phyloP scores from a whole-genome alignment of 2,113 vertebrate genomes.

The Acanthochromis polyacanthus region DNA sequence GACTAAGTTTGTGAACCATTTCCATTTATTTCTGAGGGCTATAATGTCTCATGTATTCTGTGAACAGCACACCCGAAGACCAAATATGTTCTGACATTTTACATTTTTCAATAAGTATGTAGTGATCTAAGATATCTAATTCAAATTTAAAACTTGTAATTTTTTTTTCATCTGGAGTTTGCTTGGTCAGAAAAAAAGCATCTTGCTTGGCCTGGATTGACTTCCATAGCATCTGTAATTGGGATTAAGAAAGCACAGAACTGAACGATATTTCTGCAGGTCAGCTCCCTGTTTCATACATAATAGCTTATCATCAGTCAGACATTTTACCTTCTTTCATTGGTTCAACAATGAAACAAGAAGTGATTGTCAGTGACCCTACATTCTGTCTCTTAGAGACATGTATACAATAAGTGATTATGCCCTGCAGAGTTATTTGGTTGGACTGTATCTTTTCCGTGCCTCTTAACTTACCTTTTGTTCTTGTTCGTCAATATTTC shows the following conservation, averaged over 20 bases:
- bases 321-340: slow-evolving; percentile 7
- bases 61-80: not conserved
- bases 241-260: not conserved
- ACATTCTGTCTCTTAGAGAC: not conserved
- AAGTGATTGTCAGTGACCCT: not conserved
- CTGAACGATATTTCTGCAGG: not conserved
- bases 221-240: not conserved
- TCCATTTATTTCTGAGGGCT: not conserved
- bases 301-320: not conserved
- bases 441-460: not conserved
- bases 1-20: not conserved
- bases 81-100: not conserved
- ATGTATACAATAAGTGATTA: not conserved
- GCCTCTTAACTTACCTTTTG: not conserved
- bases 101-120: not conserved
- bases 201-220: not conserved
- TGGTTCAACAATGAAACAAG: not conserved
- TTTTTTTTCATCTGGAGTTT: not conserved
- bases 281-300: not conserved
- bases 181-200: not conserved
- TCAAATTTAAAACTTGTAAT: slow-evolving; percentile 3
- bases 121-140: not conserved
- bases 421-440: not conserved
- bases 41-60: not conserved
- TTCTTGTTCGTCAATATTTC: not conserved